Percentiles rank a stretch among this genome's conserved stretches.
These are phyloP conservation scores for Protobothrops mucrosquamatus DNA, from an alignment of 2,113 vertebrate genomes.

Conservation along the genomic window DNA sequence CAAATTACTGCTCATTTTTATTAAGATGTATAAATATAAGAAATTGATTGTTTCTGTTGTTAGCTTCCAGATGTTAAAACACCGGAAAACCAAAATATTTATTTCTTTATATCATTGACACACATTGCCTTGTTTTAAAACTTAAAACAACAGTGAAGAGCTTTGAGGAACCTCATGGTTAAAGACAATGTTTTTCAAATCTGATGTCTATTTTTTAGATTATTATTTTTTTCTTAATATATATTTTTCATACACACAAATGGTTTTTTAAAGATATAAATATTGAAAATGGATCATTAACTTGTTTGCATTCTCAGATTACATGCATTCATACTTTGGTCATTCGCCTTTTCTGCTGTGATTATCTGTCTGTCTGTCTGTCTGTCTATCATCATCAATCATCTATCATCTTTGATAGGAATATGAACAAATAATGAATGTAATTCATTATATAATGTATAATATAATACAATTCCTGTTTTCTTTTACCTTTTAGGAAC, in stretches of 20 bases:
- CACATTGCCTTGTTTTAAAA: not conserved
- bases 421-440: not conserved
- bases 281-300: not conserved
- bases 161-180: not conserved
- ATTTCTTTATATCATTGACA: not conserved
- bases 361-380: not conserved
- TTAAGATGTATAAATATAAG: not conserved
- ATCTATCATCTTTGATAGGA: not conserved
- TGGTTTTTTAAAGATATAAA: not conserved
- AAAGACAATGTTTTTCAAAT: not conserved
- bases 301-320: not conserved
- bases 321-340: not conserved
- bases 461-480: not conserved
- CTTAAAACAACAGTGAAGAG: not conserved
- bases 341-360: not conserved
- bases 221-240: not conserved
- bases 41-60: not conserved
- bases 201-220: not conserved
- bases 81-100: not conserved
- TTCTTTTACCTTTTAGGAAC: constrained; percentile 69
- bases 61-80: not conserved
- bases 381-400: not conserved
- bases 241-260: not conserved
- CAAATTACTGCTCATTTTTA: not conserved
- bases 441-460: not conserved